These are phyloP conservation scores for Psylliodes chrysocephalus DNA, from an alignment of 2,888 invertebrate species.

Conservation along the genomic window DNA sequence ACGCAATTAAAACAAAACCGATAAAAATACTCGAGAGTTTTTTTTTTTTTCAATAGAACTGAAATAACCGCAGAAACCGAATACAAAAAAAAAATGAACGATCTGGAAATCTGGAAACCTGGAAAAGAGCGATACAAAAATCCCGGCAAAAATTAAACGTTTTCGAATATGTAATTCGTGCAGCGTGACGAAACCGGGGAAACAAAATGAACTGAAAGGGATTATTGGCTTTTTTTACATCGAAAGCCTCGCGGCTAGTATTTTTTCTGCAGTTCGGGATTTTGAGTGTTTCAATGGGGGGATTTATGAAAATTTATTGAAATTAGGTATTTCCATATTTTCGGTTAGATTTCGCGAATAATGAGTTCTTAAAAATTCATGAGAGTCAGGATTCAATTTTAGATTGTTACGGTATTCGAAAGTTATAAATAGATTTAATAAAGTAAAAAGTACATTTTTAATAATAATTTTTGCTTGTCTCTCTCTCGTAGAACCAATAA, in stretches of 20 bases:
- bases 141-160: slow-evolving; percentile 12
- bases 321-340: slow-evolving; percentile 18
- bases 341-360: background rate
- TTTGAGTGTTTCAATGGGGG: slow-evolving; percentile 7
- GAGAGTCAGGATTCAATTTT: background rate
- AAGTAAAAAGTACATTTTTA: too few species aligned
- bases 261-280: slow-evolving; percentile 2
- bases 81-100: slow-evolving; percentile 4
- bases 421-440: too few species aligned
- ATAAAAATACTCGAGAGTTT: background rate
- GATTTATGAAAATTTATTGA: slow-evolving; percentile 23
- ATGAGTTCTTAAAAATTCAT: slow-evolving; percentile 5
- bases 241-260: slow-evolving; percentile 3
- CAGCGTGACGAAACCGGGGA: slow-evolving; percentile 11
- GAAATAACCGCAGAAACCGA: slow-evolving; percentile 8
- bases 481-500: too few species aligned
- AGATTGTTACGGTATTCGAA: too few species aligned
- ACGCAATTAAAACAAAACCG: too few species aligned
- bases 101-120: slow-evolving; percentile 1
- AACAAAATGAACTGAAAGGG: slow-evolving; percentile 13
- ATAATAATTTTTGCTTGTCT: too few species aligned
- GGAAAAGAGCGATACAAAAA: slow-evolving; percentile 6
- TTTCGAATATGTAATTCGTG: slow-evolving; percentile 1
- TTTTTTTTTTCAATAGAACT: slow-evolving; percentile 6
- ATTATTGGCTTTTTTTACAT: slow-evolving; percentile 18